Evolutionary conservation across 2,797 vertebrate species (phyloP).

Genomic region (Coregonus suidteri): DNA sequence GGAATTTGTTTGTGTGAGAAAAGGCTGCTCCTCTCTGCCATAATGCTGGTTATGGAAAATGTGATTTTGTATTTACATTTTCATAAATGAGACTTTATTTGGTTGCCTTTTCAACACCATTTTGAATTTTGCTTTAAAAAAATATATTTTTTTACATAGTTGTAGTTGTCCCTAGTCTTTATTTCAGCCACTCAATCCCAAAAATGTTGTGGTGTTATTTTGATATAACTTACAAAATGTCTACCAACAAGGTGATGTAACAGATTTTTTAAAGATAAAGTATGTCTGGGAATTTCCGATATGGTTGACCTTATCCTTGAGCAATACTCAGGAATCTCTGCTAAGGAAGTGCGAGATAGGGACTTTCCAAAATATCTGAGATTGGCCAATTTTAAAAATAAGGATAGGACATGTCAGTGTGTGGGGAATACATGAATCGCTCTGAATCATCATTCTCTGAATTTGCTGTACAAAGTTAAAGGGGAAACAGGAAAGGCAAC

Average conservation of each 20-base stretch:
- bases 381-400: slow-evolving; percentile 22
- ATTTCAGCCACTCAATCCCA: too few relatives aligned
- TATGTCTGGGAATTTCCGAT: slow-evolving; percentile 46
- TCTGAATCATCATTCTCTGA: slow-evolving; percentile 34
- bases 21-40: neutral
- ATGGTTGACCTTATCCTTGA: slow-evolving; percentile 25
- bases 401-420: neutral
- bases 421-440: slow-evolving; percentile 55
- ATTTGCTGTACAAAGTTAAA: slow-evolving; percentile 46
- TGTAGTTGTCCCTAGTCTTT: slow-evolving; percentile 25
- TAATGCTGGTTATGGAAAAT: neutral
- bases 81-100: slow-evolving; percentile 11
- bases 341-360: slow-evolving; percentile 49
- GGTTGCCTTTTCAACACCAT: slow-evolving; percentile 35
- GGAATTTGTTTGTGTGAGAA: slow-evolving; percentile 1
- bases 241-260: too few relatives aligned
- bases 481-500: slow-evolving; percentile 62
- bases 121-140: slow-evolving; percentile 59
- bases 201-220: neutral
- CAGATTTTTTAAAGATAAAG: neutral
- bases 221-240: neutral
- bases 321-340: slow-evolving; percentile 41
- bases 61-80: slow-evolving; percentile 17
- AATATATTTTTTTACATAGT: slow-evolving; percentile 51
- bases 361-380: slow-evolving; percentile 22